These are phyloP conservation scores for Oceanodroma leucorhoa DNA, from an alignment of 2,797 vertebrate genomes.

Conservation along the genomic window DNA sequence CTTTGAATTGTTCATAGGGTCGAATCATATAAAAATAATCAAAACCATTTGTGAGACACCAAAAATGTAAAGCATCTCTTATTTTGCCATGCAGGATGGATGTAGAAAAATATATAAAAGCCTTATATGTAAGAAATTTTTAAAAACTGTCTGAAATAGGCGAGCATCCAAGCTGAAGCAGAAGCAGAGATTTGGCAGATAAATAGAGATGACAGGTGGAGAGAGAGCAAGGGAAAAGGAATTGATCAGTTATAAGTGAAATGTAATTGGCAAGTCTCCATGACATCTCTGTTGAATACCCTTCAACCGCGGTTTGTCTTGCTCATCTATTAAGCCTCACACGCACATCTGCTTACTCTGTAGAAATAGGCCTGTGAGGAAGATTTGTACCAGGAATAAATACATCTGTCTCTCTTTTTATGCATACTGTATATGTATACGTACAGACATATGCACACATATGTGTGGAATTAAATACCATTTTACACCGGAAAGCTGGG, in stretches of 20 bases:
- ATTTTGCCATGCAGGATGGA: neutral
- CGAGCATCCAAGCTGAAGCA: slow-evolving; percentile 32
- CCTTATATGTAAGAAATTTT: slow-evolving; percentile 2
- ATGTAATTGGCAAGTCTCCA: slow-evolving; percentile 39
- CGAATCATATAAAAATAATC: neutral
- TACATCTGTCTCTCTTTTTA: neutral
- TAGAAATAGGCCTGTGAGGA: slow-evolving; percentile 26
- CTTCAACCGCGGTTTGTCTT: slow-evolving; percentile 11
- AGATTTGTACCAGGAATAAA: neutral
- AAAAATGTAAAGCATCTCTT: neutral
- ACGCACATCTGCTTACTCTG: neutral
- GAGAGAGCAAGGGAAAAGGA: slow-evolving; percentile 26
- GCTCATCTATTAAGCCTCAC: neutral
- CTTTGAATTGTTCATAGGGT: neutral
- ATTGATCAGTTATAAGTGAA: slow-evolving; percentile 9
- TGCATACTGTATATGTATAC: neutral
- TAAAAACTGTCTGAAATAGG: neutral
- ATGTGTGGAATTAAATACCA: neutral
- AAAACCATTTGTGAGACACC: neutral
- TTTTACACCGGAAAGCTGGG: neutral
- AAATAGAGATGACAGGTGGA: slow-evolving; percentile 39
- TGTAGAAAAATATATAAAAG: neutral
- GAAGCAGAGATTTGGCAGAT: slow-evolving; percentile 41
- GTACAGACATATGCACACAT: neutral
- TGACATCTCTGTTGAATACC: slow-evolving; percentile 32